Evolutionary conservation across 2,888 invertebrate genomes (phyloP).

Genomic region (Tetragonula carbonaria): DNA sequence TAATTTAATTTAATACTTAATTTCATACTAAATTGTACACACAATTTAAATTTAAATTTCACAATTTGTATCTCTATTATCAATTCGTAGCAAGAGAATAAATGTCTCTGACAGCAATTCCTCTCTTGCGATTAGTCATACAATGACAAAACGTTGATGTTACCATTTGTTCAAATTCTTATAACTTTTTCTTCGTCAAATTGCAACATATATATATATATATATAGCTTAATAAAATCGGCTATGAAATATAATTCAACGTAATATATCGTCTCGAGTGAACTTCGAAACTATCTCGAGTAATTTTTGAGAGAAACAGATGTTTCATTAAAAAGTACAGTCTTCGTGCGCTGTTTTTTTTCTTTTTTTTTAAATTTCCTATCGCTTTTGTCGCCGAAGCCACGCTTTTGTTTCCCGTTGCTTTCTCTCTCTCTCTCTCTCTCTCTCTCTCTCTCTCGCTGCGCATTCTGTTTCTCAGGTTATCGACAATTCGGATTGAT

Average conservation of each 20-base stretch:
- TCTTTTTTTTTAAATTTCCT: slow-evolving; percentile 11
- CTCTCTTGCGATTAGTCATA: not conserved
- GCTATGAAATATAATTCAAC: not conserved
- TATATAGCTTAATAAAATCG: not conserved
- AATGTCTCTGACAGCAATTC: not conserved
- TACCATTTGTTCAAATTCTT: too few relatives aligned
- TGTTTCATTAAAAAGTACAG: not conserved
- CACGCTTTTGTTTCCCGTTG: not conserved
- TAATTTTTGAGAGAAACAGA: slow-evolving; percentile 1
- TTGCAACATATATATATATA: too few relatives aligned
- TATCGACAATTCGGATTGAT: slow-evolving; percentile 46
- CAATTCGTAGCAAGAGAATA: not conserved
- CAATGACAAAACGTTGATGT: not conserved
- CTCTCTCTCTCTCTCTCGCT: too few relatives aligned
- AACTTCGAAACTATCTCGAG: not conserved
- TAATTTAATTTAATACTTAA: too few relatives aligned
- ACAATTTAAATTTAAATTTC: too few relatives aligned
- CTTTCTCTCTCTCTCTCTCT: too few relatives aligned
- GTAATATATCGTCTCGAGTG: too few relatives aligned
- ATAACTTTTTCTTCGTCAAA: too few relatives aligned
- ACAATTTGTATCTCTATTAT: not conserved
- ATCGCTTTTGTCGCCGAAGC: not conserved
- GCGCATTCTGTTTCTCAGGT: slow-evolving; percentile 10
- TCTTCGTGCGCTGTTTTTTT: not conserved
- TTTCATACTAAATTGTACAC: too few relatives aligned